Percentiles rank a stretch among this genome's conserved stretches.
These are phyloP conservation scores for Columba janthina DNA, from an alignment of 2,113 vertebrate species.

Conservation along the genomic window DNA sequence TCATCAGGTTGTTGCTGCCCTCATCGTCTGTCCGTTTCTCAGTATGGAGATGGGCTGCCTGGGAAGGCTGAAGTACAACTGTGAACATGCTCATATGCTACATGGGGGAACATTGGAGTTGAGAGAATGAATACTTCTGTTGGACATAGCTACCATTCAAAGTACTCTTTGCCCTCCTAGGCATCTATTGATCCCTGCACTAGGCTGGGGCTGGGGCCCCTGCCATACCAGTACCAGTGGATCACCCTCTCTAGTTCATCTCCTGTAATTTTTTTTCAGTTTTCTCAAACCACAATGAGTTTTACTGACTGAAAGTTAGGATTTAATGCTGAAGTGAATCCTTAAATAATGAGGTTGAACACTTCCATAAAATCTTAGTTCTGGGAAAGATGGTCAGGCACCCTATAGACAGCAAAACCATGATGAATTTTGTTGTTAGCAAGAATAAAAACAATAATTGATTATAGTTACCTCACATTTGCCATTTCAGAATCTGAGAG, in stretches of 20 bases:
- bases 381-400: not conserved
- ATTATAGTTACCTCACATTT: not conserved
- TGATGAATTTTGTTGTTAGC: not conserved
- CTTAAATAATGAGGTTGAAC: not conserved
- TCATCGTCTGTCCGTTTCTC: not conserved
- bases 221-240: not conserved
- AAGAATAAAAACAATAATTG: not conserved
- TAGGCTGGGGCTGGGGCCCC: not conserved
- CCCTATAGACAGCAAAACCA: not conserved
- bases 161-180: not conserved
- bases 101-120: not conserved
- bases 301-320: not conserved
- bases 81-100: not conserved
- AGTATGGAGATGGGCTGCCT: not conserved
- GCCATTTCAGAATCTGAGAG: not conserved
- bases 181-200: not conserved
- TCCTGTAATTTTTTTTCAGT: not conserved
- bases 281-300: not conserved
- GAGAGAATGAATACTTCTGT: not conserved
- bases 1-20: not conserved
- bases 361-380: not conserved
- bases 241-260: not conserved
- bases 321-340: not conserved
- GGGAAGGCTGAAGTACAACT: not conserved
- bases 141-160: not conserved